Conservation (phyloP, 64 coral and sea anemone species). For the Pocillopora verrucosa region DNA sequence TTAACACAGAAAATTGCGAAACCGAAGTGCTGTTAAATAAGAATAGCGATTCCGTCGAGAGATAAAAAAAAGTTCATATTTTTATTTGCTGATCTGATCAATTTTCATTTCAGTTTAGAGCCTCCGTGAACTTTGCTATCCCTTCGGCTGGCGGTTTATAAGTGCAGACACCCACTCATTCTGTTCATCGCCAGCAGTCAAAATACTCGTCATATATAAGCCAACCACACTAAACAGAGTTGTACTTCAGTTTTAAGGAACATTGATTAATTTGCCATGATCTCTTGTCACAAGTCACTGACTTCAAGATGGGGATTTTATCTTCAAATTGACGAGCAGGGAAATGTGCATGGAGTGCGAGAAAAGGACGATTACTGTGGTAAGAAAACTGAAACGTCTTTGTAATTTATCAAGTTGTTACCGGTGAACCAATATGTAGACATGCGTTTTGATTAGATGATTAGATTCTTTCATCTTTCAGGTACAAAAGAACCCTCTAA, state of each 20-base stretch:
- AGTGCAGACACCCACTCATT: not conserved
- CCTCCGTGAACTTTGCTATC: not conserved
- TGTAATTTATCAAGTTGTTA: too few relatives aligned
- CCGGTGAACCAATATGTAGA: too few relatives aligned
- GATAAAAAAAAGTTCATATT: not conserved
- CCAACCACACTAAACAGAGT: too few relatives aligned
- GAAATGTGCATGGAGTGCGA: not conserved
- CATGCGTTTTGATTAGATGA: not conserved
- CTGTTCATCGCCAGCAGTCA: not conserved
- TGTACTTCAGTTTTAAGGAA: too few relatives aligned
- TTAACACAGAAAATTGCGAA: not conserved
- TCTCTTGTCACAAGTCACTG: not conserved
- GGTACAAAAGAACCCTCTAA: not conserved
- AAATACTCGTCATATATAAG: too few relatives aligned
- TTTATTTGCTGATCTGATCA: not conserved
- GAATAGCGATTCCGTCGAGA: not conserved
- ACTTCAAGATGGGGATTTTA: constrained; percentile 11
- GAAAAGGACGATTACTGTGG: constrained; percentile 12
- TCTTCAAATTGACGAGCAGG: constrained; percentile 25
- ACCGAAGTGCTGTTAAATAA: not conserved
- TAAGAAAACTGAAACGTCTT: not conserved
- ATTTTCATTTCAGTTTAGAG: constrained; percentile 32
- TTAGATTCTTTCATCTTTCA: not conserved
- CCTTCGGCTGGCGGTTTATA: not conserved
- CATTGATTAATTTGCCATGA: not conserved